Conservation (phyloP, 2,797 vertebrate genomes). For the Enoplosus armatus region DNA sequence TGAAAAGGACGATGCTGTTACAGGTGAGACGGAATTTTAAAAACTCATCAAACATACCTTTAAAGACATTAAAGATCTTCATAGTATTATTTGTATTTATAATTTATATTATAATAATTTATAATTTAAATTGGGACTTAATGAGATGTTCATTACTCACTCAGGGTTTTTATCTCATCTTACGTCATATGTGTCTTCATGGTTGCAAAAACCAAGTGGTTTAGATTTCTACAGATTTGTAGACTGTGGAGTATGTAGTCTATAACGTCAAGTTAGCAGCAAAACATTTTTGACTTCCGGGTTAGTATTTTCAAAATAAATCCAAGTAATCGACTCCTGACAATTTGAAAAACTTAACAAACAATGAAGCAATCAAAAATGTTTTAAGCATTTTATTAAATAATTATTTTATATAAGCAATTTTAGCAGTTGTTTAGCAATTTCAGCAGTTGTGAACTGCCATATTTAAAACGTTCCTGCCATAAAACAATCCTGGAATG, state of each 20-base stretch:
- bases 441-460: not conserved
- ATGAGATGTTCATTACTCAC: not conserved
- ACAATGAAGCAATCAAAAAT: not conserved
- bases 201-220: no score
- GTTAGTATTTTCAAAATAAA: constrained; percentile 31
- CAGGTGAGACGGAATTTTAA: constrained; percentile 55
- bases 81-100: not conserved
- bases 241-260: no score
- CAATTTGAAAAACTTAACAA: not conserved
- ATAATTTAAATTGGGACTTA: not conserved
- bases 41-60: not conserved
- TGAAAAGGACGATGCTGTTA: constrained; percentile 49
- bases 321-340: not conserved
- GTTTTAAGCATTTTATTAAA: not conserved
- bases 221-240: not conserved
- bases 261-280: not conserved
- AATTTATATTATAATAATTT: no score
- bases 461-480: not conserved
- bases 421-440: no score
- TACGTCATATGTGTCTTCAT: not conserved
- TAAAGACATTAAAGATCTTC: not conserved
- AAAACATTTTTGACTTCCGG: not conserved
- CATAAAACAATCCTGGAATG: not conserved
- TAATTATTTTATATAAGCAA: no score
- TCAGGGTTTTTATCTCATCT: not conserved